These are phyloP conservation scores for Lacerta viridis DNA, from an alignment of 2,797 vertebrate genomes.

Conservation along the genomic window DNA sequence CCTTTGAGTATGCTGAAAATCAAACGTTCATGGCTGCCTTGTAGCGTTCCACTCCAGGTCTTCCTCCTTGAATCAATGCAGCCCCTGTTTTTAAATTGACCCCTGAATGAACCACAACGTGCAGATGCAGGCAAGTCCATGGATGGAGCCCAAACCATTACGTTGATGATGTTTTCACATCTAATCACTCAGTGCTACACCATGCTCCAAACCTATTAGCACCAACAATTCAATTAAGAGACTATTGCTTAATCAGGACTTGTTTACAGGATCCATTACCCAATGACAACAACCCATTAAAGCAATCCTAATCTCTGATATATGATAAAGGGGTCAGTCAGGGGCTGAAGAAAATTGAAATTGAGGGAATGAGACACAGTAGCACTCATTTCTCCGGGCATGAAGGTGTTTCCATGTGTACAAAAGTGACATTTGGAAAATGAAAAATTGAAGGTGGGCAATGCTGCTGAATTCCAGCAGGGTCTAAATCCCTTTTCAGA, in stretches of 20 bases:
- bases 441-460: not conserved
- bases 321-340: constrained; percentile 12
- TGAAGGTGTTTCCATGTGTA: not conserved
- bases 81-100: not conserved
- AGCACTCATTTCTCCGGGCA: not conserved
- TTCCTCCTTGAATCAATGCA: not conserved
- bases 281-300: not conserved
- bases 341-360: constrained; percentile 2
- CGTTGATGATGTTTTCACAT: not conserved
- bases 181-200: constrained; percentile 17
- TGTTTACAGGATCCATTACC: constrained; percentile 15
- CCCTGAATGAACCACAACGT: not conserved
- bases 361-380: not conserved
- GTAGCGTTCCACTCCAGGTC: too few species aligned
- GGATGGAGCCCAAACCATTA: constrained; percentile 9
- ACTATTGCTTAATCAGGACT: constrained; percentile 30
- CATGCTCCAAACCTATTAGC: constrained; percentile 29
- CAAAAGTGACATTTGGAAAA: not conserved
- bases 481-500: not conserved
- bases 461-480: not conserved
- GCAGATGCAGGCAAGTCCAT: not conserved
- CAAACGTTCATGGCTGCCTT: not conserved
- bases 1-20: not conserved
- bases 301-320: not conserved
- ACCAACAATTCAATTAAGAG: constrained; percentile 35